A percentile compares a stretch with the other conserved stretches of the same genome.
phyloP scores from a whole-genome alignment of 1,140 invertebrate species.

The Drosophila ficusphila region DNA sequence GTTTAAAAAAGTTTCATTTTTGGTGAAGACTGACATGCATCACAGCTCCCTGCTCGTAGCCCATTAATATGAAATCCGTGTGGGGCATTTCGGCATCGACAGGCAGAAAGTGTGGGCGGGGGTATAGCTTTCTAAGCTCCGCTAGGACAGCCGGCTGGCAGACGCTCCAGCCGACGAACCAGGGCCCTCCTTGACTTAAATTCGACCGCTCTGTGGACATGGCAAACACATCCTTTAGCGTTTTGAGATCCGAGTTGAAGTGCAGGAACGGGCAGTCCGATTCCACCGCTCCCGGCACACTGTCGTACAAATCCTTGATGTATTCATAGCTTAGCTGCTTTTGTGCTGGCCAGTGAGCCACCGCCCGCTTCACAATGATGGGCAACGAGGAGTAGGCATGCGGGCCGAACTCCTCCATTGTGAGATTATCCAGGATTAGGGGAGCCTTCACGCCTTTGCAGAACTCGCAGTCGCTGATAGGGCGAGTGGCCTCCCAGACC shows the following conservation, averaged over 20 bases:
- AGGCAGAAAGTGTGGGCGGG: constrained; percentile 93
- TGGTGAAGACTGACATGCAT: constrained; percentile 91
- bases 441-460: constrained; percentile 86
- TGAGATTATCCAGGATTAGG: constrained; percentile 88
- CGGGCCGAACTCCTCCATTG: constrained; percentile 87
- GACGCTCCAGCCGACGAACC: constrained; percentile 98
- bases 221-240: constrained; percentile 91
- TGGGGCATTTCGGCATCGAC: constrained; percentile 93
- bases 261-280: constrained; percentile 95
- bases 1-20: neutral
- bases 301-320: constrained; percentile 91
- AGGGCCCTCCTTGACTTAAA: constrained; percentile 88
- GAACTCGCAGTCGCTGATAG: constrained; percentile 91
- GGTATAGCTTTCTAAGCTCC: constrained; percentile 91
- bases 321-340: constrained; percentile 89
- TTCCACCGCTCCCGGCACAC: constrained; percentile 88
- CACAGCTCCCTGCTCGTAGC: constrained; percentile 94
- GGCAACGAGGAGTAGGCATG: constrained; percentile 92
- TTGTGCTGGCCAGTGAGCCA: constrained; percentile 91
- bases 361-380: constrained; percentile 91
- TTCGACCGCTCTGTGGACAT: constrained; percentile 89
- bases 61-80: constrained; percentile 97
- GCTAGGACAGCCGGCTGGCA: constrained; percentile 92
- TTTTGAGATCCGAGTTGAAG: constrained; percentile 93
- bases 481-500: constrained; percentile 93